Evolutionary conservation across 2,888 invertebrate genomes (phyloP), one percentile per base, ranked within the genome.

Genomic region (Eupithecia exiguata): DNA sequence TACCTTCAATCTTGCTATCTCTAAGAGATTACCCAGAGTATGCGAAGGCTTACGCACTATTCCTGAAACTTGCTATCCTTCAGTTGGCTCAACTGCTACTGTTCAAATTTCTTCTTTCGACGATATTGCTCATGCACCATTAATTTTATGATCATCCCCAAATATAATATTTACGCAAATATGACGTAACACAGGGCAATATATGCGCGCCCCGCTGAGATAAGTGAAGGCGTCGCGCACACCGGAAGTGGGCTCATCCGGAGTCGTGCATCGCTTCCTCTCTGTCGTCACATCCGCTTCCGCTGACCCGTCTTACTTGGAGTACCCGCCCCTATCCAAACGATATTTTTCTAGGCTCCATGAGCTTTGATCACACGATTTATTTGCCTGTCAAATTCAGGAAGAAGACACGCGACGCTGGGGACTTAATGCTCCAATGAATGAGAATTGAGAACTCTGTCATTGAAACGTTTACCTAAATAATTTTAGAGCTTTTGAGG

Each of bases 371-470:
- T 91, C 89, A 88, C 79, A 86, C 91, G 87, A 94, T 94, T 93
- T 94, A 94, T 94, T 92, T 91, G 88, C 86, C 90, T 94, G 93
- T 94, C 94, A 93, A 91, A 89, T 87, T 87, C 93, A 93, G 94
- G 92, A 94, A 92, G 85, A 88, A 85, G 92, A 84, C 93, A 92
- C 93, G 93, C 89, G 93, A 80, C 92, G 86, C 81, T 83, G 78
- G 81, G 84, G 84, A 80, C 79, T 81, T 79, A 82, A 80, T 82
- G 83, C 78, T 82, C 83, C 86, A 83, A 89, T 90, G 89, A 87
- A 73, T 68, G 62, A 58, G n/a, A 35, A 58, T 58, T 73, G 72
- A 63, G 36, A 65, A 25, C 58, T 65, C 63, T 61, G 66, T 4
- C 35, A 36, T 43, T 69, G 62, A 61, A 43, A 72, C 68, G 46